phyloP scores from a whole-genome alignment of 2,888 invertebrate genomes.

The Resseliella maxima region DNA sequence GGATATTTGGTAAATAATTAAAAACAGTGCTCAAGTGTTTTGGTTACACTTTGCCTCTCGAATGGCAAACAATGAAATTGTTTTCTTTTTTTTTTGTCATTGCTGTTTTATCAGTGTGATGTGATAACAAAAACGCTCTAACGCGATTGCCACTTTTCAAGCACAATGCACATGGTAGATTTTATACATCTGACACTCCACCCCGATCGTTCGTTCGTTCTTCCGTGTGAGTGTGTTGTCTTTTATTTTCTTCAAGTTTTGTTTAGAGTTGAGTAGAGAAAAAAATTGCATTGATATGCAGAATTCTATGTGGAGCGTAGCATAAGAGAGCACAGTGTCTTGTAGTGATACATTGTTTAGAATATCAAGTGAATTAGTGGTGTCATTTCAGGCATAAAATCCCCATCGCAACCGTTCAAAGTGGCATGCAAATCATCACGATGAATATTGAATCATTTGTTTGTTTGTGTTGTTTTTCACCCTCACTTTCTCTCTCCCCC shows the following conservation, averaged over 20 bases:
- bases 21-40: constrained; percentile 15
- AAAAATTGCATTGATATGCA: constrained; percentile 26
- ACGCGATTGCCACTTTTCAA: constrained; percentile 20
- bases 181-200: too few species aligned
- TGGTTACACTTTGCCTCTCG: neutral
- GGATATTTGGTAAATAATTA: constrained; percentile 35
- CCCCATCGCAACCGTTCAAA: neutral
- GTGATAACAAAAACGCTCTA: neutral
- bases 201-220: too few species aligned
- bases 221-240: too few species aligned
- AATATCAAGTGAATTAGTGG: constrained; percentile 28
- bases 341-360: neutral
- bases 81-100: too few species aligned
- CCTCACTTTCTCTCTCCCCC: too few species aligned
- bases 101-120: neutral
- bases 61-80: neutral
- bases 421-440: neutral
- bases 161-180: neutral
- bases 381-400: neutral
- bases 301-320: neutral
- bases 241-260: too few species aligned
- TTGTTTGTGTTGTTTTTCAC: too few species aligned
- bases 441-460: constrained; percentile 1
- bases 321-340: neutral
- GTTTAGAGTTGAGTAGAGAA: too few species aligned